These are phyloP conservation scores for Adelphocoris suturalis DNA, from an alignment of 2,888 invertebrate genomes.

Conservation along the genomic window DNA sequence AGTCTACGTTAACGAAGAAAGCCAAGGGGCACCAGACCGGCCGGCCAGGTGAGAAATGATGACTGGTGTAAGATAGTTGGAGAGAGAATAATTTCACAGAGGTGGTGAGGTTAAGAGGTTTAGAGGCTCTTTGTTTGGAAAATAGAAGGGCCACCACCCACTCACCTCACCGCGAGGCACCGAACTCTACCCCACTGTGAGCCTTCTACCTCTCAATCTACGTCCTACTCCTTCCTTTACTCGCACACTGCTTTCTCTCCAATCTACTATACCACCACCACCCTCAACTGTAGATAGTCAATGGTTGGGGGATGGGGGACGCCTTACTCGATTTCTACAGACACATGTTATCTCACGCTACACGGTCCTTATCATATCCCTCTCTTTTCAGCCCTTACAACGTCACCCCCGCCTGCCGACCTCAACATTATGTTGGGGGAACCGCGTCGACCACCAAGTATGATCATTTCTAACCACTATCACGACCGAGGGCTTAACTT, in stretches of 20 bases:
- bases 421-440: constrained; percentile 43
- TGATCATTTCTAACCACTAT: constrained; percentile 44
- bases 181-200: background rate
- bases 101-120: background rate
- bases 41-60: too few species aligned
- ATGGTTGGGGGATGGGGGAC: background rate
- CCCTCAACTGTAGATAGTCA: background rate
- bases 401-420: background rate
- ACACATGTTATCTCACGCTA: constrained; percentile 64
- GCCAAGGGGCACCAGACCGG: too few species aligned
- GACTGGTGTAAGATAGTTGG: too few species aligned
- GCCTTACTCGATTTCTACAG: constrained; percentile 61
- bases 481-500: constrained; percentile 29
- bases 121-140: constrained; percentile 36
- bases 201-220: constrained; percentile 27
- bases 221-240: constrained; percentile 1
- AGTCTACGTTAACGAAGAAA: too few species aligned
- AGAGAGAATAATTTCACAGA: too few species aligned
- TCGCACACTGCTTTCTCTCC: background rate
- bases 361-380: constrained; percentile 57
- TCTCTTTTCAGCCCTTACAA: constrained; percentile 1
- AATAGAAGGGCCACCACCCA: background rate
- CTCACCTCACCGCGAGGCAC: background rate
- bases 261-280: background rate
- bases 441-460: constrained; percentile 38